Evolutionary conservation across 2,797 vertebrate species (phyloP).

Genomic region (Pteronotus mesoamericanus): DNA sequence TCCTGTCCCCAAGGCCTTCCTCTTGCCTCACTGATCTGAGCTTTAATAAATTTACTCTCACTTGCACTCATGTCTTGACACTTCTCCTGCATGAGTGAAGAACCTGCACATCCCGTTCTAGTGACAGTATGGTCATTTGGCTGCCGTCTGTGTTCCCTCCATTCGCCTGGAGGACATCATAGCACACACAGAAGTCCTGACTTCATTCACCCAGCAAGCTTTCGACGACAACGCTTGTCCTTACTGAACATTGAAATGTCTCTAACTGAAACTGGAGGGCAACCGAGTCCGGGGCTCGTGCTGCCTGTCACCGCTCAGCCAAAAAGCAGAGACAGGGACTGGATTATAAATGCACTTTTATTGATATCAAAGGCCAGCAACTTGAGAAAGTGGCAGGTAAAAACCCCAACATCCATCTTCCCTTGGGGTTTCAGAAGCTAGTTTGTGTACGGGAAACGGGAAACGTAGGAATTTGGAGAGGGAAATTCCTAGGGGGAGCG

Average conservation of each 20-base stretch:
- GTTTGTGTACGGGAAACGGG: too few species aligned
- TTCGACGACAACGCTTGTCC: background rate
- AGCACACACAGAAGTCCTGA: background rate
- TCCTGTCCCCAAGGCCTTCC: background rate
- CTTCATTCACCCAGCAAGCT: background rate
- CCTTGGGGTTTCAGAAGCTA: too few species aligned
- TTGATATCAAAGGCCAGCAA: too few species aligned
- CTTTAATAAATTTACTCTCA: background rate
- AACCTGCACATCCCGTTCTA: background rate
- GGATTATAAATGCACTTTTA: too few species aligned
- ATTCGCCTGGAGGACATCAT: background rate
- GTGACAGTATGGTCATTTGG: background rate
- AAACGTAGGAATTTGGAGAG: too few species aligned
- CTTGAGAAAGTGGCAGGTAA: too few species aligned
- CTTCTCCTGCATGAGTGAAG: background rate
- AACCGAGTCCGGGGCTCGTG: too few species aligned
- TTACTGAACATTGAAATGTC: background rate
- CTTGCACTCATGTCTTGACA: background rate
- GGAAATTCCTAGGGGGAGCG: background rate
- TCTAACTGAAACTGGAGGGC: too few species aligned
- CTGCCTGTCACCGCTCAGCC: too few species aligned
- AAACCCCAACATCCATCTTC: too few species aligned
- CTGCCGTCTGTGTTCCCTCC: background rate
- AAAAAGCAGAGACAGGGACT: too few species aligned
- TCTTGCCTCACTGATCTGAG: background rate